Percentiles rank a stretch among this genome's conserved stretches.
phyloP scores from a whole-genome alignment of 2,888 invertebrate genomes.

The Dilophus febrilis region DNA sequence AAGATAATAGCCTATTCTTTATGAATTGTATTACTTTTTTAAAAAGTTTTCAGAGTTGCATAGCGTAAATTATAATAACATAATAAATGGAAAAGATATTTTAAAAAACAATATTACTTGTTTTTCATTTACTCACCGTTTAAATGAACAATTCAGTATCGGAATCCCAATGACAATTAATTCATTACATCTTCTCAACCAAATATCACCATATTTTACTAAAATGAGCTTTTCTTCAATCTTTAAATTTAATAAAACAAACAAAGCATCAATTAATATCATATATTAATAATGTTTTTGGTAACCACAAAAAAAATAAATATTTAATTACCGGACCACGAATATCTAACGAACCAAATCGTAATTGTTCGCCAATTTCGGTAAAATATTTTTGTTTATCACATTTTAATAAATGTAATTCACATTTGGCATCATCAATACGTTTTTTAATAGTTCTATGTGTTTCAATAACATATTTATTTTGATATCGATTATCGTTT shows the following conservation, averaged over 20 bases:
- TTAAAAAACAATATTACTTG: no score
- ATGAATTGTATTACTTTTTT: no score
- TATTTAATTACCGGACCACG: background rate
- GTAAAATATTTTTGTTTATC: background rate
- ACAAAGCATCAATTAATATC: background rate
- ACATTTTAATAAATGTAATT: background rate
- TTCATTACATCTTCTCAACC: slow-evolving; percentile 9
- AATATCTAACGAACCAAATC: background rate
- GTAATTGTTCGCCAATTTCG: background rate
- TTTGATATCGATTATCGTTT: no score
- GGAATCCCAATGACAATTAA: slow-evolving; percentile 12
- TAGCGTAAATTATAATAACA: no score
- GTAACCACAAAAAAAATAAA: no score
- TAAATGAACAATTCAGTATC: slow-evolving; percentile 10
- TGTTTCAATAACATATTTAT: background rate
- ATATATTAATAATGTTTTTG: background rate
- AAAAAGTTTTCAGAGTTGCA: no score
- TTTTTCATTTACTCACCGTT: slow-evolving; percentile 8
- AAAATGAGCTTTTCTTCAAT: slow-evolving; percentile 10
- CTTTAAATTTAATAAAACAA: slow-evolving; percentile 4
- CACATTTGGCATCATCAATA: background rate
- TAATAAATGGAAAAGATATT: no score
- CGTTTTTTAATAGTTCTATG: background rate
- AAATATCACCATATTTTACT: slow-evolving; percentile 11
- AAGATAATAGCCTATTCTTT: no score